These are phyloP conservation scores for Entomobrya proxima DNA, from an alignment of 2,888 invertebrate species.

Conservation along the genomic window DNA sequence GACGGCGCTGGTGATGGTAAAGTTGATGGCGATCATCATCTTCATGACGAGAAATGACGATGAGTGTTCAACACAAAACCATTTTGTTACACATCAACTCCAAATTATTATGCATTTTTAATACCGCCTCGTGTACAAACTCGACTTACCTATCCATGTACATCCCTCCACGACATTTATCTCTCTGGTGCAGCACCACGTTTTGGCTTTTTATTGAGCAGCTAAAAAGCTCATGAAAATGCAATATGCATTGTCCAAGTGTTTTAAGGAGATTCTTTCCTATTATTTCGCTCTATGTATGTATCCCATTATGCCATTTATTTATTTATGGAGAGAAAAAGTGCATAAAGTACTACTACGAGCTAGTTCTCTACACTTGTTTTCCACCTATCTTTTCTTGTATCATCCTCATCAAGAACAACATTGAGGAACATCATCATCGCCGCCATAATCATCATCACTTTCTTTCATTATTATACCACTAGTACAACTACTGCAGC, in stretches of 20 bases:
- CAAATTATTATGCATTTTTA: constrained; percentile 25
- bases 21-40: neutral
- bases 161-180: neutral
- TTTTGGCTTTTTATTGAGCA: neutral
- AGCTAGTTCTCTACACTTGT: constrained; percentile 60
- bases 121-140: constrained; percentile 8
- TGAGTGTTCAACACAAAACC: constrained; percentile 50
- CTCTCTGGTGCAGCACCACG: neutral
- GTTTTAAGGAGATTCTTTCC: neutral
- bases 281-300: neutral
- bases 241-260: neutral
- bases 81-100: constrained; percentile 54
- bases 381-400: constrained; percentile 63
- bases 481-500: neutral
- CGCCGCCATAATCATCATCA: neutral
- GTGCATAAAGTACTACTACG: constrained; percentile 15
- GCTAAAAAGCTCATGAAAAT: neutral
- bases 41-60: constrained; percentile 1
- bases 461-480: constrained; percentile 19
- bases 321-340: constrained; percentile 55
- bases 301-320: constrained; percentile 3
- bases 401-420: constrained; percentile 59
- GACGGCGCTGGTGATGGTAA: neutral
- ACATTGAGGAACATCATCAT: constrained; percentile 46
- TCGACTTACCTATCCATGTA: neutral